Evolutionary conservation across 2,888 invertebrate genomes (phyloP).

Genomic region (Drosophila setosimentum): DNA sequence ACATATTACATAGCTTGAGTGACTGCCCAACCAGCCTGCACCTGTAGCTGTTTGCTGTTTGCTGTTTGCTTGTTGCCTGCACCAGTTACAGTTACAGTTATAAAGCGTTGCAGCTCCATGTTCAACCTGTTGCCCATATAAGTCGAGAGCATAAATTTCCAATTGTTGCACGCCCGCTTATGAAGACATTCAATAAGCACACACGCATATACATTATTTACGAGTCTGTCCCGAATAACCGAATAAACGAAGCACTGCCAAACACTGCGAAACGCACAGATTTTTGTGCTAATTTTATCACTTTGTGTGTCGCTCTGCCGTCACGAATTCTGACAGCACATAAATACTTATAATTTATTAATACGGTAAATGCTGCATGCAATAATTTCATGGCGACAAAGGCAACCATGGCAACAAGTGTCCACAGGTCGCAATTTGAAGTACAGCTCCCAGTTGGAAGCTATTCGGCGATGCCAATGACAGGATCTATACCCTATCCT

Average conservation of each 20-base stretch:
- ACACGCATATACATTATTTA: conserved; percentile 61
- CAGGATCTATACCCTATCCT: conserved; percentile 31
- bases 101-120: conserved; percentile 45
- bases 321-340: conserved; percentile 84
- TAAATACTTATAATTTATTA: conserved; percentile 85
- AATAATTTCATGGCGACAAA: conserved; percentile 79
- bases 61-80: conserved; percentile 33
- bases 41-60: conserved; percentile 39
- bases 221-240: conserved; percentile 44
- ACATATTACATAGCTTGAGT: conserved; percentile 70
- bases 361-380: conserved; percentile 82
- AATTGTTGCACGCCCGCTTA: conserved; percentile 79
- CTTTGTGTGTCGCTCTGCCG: conserved; percentile 85
- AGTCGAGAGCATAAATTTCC: conserved; percentile 76
- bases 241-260: conserved; percentile 50
- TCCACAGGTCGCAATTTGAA: conserved; percentile 56
- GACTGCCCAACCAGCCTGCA: conserved; percentile 53
- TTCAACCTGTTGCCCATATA: conserved; percentile 68
- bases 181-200: conserved; percentile 80
- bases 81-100: conserved; percentile 72
- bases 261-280: conserved; percentile 68
- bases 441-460: conserved; percentile 28
- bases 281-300: conserved; percentile 85
- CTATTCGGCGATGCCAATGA: conserved; percentile 14
- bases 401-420: conserved; percentile 59